Evolutionary conservation across 1,140 invertebrate species (phyloP).

Genomic region (Drosophila asahinai): DNA sequence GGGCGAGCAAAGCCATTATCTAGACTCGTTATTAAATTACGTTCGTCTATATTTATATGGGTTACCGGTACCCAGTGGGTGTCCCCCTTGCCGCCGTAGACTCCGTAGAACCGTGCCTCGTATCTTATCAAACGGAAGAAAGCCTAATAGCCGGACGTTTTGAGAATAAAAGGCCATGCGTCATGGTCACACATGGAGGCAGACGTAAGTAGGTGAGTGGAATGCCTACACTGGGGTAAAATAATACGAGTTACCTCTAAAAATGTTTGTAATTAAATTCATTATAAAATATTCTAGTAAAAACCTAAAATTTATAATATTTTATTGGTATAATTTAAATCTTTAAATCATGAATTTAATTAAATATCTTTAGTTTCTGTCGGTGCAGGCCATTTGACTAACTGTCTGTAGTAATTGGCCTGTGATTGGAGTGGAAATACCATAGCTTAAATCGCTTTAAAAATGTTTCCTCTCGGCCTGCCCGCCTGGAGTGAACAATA

Average conservation of each 20-base stretch:
- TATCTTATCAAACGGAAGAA: slow-evolving; percentile 79
- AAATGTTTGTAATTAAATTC: background rate
- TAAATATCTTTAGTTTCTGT: background rate
- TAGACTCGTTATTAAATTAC: slow-evolving; percentile 70
- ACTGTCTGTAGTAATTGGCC: slow-evolving; percentile 53
- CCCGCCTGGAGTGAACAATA: slow-evolving; percentile 52
- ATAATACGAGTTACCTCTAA: background rate
- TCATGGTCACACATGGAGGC: slow-evolving; percentile 44
- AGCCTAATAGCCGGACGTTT: slow-evolving; percentile 56
- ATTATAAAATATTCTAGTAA: background rate
- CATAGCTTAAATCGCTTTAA: slow-evolving; percentile 66
- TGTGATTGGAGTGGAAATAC: slow-evolving; percentile 7
- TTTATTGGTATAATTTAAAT: background rate
- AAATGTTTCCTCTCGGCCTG: slow-evolving; percentile 12
- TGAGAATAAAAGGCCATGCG: slow-evolving; percentile 60
- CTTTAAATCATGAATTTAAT: too few species aligned
- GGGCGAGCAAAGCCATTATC: slow-evolving; percentile 45
- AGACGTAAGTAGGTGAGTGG: slow-evolving; percentile 8
- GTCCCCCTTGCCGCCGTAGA: slow-evolving; percentile 21
- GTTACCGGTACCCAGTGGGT: slow-evolving; percentile 52
- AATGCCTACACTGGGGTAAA: background rate
- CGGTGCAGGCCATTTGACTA: background rate
- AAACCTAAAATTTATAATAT: background rate
- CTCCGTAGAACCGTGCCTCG: background rate
- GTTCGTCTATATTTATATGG: slow-evolving; percentile 71